Conservation (phyloP, 2,797 vertebrate species). For the Crossoptilon crossoptilon region DNA sequence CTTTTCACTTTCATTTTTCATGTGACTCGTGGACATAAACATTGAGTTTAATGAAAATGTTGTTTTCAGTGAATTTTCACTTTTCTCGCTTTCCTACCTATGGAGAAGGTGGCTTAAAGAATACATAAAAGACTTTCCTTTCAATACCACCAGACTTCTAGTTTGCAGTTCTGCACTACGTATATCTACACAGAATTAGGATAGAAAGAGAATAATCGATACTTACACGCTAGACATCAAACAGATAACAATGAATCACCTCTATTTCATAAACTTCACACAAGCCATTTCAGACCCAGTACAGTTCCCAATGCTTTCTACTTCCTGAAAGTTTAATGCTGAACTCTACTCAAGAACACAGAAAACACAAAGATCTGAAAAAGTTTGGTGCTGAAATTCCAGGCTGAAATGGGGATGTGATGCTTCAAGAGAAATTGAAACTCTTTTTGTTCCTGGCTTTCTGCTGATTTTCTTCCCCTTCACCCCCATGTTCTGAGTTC, state of each 20-base stretch:
- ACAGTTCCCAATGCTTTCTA: not conserved
- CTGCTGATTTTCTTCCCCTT: fast-evolving
- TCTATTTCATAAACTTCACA: not conserved
- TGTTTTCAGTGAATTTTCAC: not conserved
- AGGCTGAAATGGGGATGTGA: not conserved
- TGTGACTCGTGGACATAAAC: not conserved
- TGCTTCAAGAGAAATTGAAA: not conserved
- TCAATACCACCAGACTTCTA: not conserved
- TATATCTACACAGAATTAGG: not conserved
- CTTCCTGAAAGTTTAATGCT: not conserved
- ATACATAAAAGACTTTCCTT: not conserved
- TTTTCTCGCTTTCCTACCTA: not conserved
- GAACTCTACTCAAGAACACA: not conserved
- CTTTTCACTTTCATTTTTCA: not conserved
- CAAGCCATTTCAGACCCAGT: not conserved
- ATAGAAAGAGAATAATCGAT: not conserved
- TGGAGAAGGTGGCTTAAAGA: not conserved
- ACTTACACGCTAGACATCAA: not conserved
- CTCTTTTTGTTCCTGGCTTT: not conserved
- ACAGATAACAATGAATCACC: not conserved
- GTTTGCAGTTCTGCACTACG: not conserved
- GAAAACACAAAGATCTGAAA: not conserved
- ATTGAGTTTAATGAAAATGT: not conserved
- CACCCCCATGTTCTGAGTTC: fast-evolving
- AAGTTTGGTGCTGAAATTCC: not conserved